Conservation (phyloP, 2,797 vertebrate genomes). For the Phataginus tricuspis region DNA sequence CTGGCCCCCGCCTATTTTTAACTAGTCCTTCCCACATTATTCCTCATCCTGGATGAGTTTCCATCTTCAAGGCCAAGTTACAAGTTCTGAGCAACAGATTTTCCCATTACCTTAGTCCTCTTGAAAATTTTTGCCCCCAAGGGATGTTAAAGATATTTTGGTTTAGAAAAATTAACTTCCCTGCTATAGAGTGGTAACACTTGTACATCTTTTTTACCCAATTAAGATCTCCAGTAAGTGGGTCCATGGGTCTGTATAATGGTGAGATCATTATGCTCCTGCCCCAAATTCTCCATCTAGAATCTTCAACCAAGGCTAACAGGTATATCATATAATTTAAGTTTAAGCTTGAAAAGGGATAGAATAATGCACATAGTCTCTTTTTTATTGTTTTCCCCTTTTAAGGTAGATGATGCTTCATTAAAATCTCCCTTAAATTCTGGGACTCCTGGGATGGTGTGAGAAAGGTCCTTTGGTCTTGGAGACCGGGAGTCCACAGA, state of each 20-base stretch:
- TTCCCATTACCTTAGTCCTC: constrained; percentile 17
- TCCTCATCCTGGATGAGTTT: background rate
- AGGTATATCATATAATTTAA: background rate
- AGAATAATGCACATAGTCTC: background rate
- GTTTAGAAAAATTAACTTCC: background rate
- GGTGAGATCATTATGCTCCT: background rate
- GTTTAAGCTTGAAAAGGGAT: background rate
- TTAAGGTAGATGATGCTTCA: background rate
- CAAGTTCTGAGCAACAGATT: background rate
- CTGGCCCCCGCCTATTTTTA: background rate
- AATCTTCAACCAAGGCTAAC: background rate
- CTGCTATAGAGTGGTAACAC: background rate
- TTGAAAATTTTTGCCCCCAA: background rate
- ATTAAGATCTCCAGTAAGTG: background rate
- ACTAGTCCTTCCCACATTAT: background rate
- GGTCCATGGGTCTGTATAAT: background rate
- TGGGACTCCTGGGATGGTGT: background rate
- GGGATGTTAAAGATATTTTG: background rate
- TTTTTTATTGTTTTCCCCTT: background rate
- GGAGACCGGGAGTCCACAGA: background rate
- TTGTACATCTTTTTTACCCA: background rate
- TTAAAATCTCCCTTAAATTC: background rate
- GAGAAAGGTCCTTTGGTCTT: background rate
- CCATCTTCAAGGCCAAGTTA: background rate
- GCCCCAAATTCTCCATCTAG: background rate